Evolutionary conservation across 2,888 invertebrate species (phyloP).

Genomic region (Troides aeacus): DNA sequence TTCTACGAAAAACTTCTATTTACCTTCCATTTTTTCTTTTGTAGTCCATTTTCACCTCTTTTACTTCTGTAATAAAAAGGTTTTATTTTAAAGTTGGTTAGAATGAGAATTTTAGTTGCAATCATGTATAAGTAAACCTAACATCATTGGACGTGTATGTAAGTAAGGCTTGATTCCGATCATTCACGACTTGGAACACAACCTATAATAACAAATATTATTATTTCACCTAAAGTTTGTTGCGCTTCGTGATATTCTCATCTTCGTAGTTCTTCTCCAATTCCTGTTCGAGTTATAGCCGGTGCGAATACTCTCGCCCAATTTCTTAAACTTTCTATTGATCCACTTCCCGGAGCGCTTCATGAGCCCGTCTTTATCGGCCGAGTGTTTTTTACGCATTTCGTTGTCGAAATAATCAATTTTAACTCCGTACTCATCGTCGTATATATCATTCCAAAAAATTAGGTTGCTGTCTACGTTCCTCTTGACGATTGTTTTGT

Average conservation of each 20-base stretch:
- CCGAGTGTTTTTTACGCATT: slow-evolving; percentile 42
- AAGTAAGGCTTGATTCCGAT: too few relatives aligned
- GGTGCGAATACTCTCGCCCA: slow-evolving; percentile 40
- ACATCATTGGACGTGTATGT: too few relatives aligned
- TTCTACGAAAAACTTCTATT: not conserved
- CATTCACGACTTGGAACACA: too few relatives aligned
- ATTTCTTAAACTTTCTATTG: slow-evolving; percentile 49
- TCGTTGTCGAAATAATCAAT: slow-evolving; percentile 46
- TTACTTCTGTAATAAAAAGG: not conserved
- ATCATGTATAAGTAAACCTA: too few relatives aligned
- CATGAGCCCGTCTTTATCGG: slow-evolving; percentile 42
- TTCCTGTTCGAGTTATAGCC: slow-evolving; percentile 14
- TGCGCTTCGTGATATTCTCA: slow-evolving; percentile 10
- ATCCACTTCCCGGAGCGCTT: slow-evolving; percentile 57
- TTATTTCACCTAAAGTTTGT: slow-evolving; percentile 14
- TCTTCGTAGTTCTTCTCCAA: slow-evolving; percentile 1
- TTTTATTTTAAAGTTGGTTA: too few relatives aligned
- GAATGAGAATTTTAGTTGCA: too few relatives aligned
- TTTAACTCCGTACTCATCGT: slow-evolving; percentile 64
- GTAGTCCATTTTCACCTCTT: slow-evolving; percentile 9
- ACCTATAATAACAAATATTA: too few relatives aligned
- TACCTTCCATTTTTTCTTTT: slow-evolving; percentile 5
- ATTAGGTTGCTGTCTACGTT: slow-evolving; percentile 50
- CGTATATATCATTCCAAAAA: slow-evolving; percentile 68
- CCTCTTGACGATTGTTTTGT: slow-evolving; percentile 54